phyloP scores from a whole-genome alignment of 2,113 vertebrate genomes.

The Ailuropoda melanoleuca region DNA sequence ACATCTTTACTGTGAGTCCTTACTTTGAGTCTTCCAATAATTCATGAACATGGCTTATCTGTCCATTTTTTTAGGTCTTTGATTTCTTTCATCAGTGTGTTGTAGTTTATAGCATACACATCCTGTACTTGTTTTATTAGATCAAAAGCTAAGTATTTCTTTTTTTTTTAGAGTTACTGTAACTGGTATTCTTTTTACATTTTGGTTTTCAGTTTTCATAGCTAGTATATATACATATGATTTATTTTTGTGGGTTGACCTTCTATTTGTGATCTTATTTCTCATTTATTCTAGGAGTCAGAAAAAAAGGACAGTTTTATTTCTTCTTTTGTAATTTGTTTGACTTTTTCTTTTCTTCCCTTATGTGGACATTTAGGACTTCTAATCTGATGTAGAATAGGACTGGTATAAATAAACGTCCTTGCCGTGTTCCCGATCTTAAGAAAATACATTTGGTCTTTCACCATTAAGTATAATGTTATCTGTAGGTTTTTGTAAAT shows the following conservation, averaged over 20 bases:
- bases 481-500: not conserved
- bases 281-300: not conserved
- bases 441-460: not conserved
- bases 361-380: not conserved
- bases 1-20: not conserved
- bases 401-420: not conserved
- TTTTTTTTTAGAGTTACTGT: not conserved
- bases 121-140: not conserved
- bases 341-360: not conserved
- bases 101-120: not conserved
- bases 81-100: not conserved
- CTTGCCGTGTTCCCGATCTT: not conserved
- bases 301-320: not conserved
- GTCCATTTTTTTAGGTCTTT: not conserved
- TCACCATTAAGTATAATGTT: not conserved
- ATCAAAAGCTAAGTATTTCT: not conserved
- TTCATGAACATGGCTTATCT: not conserved
- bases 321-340: not conserved
- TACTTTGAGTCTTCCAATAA: not conserved
- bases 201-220: not conserved
- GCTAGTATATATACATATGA: not conserved
- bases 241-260: not conserved
- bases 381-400: not conserved
- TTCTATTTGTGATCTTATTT: slow-evolving; percentile 4
- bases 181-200: not conserved